Base-by-base conservation (phyloP, 2,888 invertebrate genomes). In the Hermodice carunculata region DNA sequence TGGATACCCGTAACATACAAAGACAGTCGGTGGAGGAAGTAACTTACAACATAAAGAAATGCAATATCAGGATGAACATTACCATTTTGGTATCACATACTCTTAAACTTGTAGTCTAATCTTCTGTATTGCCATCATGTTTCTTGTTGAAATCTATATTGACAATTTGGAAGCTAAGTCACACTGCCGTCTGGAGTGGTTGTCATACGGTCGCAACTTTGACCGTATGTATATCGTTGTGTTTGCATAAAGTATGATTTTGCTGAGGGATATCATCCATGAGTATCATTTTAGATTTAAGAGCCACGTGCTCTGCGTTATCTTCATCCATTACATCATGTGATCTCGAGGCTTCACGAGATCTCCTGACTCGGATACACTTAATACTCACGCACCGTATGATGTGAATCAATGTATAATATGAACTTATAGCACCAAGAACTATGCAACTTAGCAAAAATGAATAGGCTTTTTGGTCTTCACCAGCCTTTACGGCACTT, bases 301-400 rank as follows among this genome's bases (percentile, higher is more conserved):
- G 22, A 14, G 63, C 44, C 29, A 49, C 40, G 28, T 43, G 48
- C 49, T 66, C 67, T 52, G 60, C 44, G 22, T 59, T 53, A 42
- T 67, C 63, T 51, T 64, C 63, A 17, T 61, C 56, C 22, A 52
- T 26, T 26, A 43, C 52, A 29, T 28, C 52, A 32, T 53, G 61
- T 56, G 67, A 49, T 40, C 49, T 51, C 54, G 63, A 42, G 64
- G 64, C 64, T 32, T 69, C 66, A 29, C 61, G 52, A 2, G 51
- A 31, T 11, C 53, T 58, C 46, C 62, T 60, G 31, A 51, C 43
- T 44, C 61, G 59, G 28, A 49, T 51, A 28, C 64, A 63, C n/a
- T 53, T 61, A n/a, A 67, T 57, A 42, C 62, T 65, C 29, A 58
- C 40, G 53, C 71, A 73, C 37, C 70, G 63, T 11, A 67, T 29